Evolutionary conservation across 2,888 invertebrate species (phyloP).

Genomic region (Philopedon plagiatum): DNA sequence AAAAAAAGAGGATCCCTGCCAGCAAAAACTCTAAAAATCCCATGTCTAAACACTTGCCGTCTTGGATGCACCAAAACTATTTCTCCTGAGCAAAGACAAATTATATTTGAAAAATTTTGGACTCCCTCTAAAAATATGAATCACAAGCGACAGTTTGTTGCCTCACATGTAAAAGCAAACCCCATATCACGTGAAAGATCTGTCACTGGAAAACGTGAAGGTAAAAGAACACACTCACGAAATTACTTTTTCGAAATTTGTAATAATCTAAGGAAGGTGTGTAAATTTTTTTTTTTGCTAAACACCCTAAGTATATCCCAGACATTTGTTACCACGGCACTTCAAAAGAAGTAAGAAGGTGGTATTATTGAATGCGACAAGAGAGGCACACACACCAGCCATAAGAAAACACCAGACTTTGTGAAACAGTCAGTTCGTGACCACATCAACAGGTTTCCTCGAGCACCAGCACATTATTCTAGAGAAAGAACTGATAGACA

Average conservation of each 20-base stretch:
- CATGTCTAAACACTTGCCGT: too few species aligned
- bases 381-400: slow-evolving; percentile 20
- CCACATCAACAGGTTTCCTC: slow-evolving; percentile 44
- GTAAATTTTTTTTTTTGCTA: background rate
- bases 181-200: background rate
- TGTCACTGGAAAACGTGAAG: background rate
- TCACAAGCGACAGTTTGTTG: background rate
- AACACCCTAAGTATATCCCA: background rate
- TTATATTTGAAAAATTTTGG: too few species aligned
- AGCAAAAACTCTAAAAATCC: too few species aligned
- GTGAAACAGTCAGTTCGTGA: slow-evolving; percentile 37
- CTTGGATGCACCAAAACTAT: too few species aligned
- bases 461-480: slow-evolving; percentile 38
- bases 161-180: background rate
- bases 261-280: background rate
- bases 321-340: background rate
- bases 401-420: slow-evolving; percentile 38
- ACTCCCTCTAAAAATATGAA: background rate
- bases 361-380: background rate
- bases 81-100: too few species aligned
- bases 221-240: background rate
- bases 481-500: slow-evolving; percentile 32
- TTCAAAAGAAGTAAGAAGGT: background rate
- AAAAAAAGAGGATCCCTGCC: too few species aligned
- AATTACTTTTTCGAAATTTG: background rate